Percentiles rank a stretch among this genome's conserved stretches.
These are phyloP conservation scores for Eueides isabella DNA, from an alignment of 1,140 invertebrate species.

Conservation along the genomic window DNA sequence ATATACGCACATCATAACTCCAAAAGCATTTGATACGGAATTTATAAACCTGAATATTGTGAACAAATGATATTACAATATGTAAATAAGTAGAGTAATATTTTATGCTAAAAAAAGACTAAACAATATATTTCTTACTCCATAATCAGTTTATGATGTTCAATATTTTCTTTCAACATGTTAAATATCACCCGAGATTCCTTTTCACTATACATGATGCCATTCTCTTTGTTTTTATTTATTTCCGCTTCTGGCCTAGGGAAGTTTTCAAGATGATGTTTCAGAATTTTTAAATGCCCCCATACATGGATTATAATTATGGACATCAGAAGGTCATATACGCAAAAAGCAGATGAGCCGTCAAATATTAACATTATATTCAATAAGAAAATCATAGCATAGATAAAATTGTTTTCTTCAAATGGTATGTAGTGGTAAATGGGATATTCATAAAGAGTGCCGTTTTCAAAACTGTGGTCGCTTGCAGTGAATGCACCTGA, in stretches of 20 bases:
- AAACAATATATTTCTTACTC: background rate
- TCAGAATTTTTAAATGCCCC: slow-evolving; percentile 50
- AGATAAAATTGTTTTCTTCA: slow-evolving; percentile 14
- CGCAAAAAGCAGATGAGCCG: slow-evolving; percentile 34
- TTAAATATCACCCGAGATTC: background rate
- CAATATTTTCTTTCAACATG: slow-evolving; percentile 1
- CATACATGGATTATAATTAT: slow-evolving; percentile 43
- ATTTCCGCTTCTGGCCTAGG: slow-evolving; percentile 30
- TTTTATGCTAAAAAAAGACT: background rate
- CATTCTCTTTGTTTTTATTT: background rate
- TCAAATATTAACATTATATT: slow-evolving; percentile 34
- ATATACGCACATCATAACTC: slow-evolving; percentile 36
- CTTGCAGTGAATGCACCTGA: slow-evolving; percentile 22
- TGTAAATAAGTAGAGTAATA: background rate
- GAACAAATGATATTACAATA: background rate
- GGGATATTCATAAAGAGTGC: slow-evolving; percentile 10
- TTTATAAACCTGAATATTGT: background rate
- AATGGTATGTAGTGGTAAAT: slow-evolving; percentile 14
- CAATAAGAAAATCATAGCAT: background rate
- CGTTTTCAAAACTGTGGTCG: background rate
- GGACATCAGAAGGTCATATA: slow-evolving; percentile 40
- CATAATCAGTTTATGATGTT: background rate
- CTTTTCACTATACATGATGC: background rate
- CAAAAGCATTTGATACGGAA: slow-evolving; percentile 28
- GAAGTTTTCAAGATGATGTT: slow-evolving; percentile 40